Evolutionary conservation across 2,888 invertebrate genomes (phyloP), one percentile per base, ranked within the genome.

Genomic region (Eugnorisma glareosa): DNA sequence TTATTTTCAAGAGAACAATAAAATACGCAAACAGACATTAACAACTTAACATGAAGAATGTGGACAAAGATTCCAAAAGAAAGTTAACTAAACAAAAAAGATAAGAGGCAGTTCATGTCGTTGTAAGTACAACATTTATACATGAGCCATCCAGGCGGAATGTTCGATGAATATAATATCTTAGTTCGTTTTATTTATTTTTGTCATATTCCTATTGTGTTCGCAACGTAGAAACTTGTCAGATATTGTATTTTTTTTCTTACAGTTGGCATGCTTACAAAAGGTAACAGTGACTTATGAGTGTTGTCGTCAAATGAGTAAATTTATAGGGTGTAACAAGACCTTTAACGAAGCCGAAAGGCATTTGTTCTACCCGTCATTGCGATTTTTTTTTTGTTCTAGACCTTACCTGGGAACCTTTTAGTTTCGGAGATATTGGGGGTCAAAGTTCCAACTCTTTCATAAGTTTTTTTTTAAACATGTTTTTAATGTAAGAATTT

Each of bases 131-230:
- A 76, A 76, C 61, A 57, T 68, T 81, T 64, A 75, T 78, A 81
- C 73, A 81, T 72, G 78, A 68, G 63, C 79, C 72, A 76, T 69
- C 75, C 68, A 81, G 54, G 54, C 63, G 74, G 74, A 77, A 78
- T 76, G 68, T 73, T 76, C 81, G 77, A 85, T 77, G 80, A 86
- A 85, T 84, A 79, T 77, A 61, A 79, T 77, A 61, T 67, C 40
- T 71, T 75, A 43, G 64, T 57, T 74, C 61, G 66, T 72, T 74
- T 76, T 68, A 68, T 77, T 68, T 77, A 57, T 35, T 76, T 81
- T 77, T 72, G n/a, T 68, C 37, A 54, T 81, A 45, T 69, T 63
- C 18, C 24, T 69, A 37, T 81, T 81, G 68, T 82, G 57, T 61
- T 77, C 67, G 57, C 37, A 48, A 59, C 51, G 71, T 45, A 45